Evolutionary conservation across 2,113 vertebrate species (phyloP), one percentile per base, ranked within the genome.

Genomic region (Naja naja): DNA sequence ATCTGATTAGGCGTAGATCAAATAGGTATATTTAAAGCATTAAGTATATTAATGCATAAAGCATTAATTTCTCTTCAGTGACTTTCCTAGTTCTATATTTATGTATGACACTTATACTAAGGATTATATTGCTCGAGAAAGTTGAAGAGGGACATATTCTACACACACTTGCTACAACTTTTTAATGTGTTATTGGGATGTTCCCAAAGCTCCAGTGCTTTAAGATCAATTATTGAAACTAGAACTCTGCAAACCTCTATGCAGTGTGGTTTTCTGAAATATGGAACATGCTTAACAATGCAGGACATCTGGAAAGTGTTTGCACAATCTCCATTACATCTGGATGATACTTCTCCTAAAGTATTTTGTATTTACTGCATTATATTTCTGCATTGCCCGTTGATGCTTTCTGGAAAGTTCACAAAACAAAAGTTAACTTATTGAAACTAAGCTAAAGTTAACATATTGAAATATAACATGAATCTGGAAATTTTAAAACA

Each of bases 321-420:
- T 91, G 69, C 45, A 86, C 92, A 92, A 90, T 92, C 95, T 92
- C 81, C 39, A 92, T 92, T 25, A 0, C 27, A 2, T 55, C 55
- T 93, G 93, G 91, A 91, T 88, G 85, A 92, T 88, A 14, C 93
- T 96, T 93, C 86, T 93, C 90, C 91, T 91, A 30, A 74, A 96
- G 88, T 92, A 93, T 81, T 43, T 81, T 43, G 74, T 43, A 81
- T 39, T 81, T 81, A 81, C 14, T 69, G 12, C 64, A 69, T 43
- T 81, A 43, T 39, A 81, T 43, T 81, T 81, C 74, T 23, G 34
- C 34, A 43, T 81, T 81, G 34, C 18, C 18, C 34, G 9, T 81
- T 43, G 74, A 81, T 22, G 2, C 34, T 81, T 43, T 81, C 74
- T 43, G 34, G 18, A 81, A 43, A 39, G 3, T 81, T 81, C 74